Percentiles rank a stretch among this genome's conserved stretches.
These are phyloP conservation scores for Thecocarcelia acutangulata DNA, from an alignment of 2,888 invertebrate genomes.

Conservation along the genomic window DNA sequence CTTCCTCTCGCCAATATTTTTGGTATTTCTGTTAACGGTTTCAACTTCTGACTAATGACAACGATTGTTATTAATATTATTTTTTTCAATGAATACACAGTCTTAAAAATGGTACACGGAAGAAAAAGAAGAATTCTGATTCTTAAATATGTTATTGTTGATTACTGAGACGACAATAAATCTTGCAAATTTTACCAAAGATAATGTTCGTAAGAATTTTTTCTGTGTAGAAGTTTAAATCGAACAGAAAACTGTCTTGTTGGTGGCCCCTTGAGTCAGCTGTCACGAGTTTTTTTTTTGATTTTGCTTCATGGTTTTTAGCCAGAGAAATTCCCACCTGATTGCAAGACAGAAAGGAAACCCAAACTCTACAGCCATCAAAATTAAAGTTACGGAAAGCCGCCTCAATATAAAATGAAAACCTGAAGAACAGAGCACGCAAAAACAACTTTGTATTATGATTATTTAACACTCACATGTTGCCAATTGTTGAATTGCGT, in stretches of 20 bases:
- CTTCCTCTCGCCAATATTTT: not conserved
- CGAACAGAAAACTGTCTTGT: constrained; percentile 37
- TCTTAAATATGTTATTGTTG: no score
- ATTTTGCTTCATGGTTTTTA: constrained; percentile 19
- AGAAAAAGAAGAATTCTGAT: no score
- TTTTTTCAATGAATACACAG: no score
- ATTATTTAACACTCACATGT: constrained; percentile 58
- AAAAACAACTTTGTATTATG: constrained; percentile 46
- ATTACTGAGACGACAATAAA: no score
- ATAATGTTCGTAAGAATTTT: not conserved
- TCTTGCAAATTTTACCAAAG: no score
- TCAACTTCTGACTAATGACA: constrained; percentile 65
- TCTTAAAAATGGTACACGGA: no score
- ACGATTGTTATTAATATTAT: constrained; percentile 28
- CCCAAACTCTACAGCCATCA: constrained; percentile 36
- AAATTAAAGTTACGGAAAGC: not conserved
- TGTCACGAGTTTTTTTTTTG: constrained; percentile 60
- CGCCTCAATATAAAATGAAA: constrained; percentile 34
- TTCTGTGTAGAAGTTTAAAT: constrained; percentile 47
- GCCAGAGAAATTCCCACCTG: constrained; percentile 68
- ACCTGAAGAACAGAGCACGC: constrained; percentile 31
- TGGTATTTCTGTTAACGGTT: constrained; percentile 1
- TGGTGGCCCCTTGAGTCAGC: constrained; percentile 63
- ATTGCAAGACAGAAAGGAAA: constrained; percentile 55
- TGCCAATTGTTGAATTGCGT: constrained; percentile 45